Percentiles rank a stretch among this genome's conserved stretches.
Conservation (phyloP, 2,113 vertebrate species). For the Gavialis gangeticus region DNA sequence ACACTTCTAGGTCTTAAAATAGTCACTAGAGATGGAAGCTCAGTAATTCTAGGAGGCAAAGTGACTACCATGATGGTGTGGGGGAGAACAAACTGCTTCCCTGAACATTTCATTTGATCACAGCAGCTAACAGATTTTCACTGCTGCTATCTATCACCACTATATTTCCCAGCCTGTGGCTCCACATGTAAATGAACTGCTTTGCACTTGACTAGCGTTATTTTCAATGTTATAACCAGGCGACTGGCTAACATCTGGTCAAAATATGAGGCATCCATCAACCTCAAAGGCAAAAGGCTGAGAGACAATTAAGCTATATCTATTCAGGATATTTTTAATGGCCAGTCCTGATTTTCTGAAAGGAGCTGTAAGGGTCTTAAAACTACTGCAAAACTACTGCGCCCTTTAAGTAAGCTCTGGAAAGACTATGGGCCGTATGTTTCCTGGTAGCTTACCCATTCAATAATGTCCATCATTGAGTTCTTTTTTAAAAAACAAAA, state of each 20-base stretch:
- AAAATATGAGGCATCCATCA: background rate
- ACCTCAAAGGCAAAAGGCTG: background rate
- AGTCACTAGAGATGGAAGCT: background rate
- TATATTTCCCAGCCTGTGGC: background rate
- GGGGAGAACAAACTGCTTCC: background rate
- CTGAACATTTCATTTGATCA: background rate
- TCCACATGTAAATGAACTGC: background rate
- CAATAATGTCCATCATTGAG: background rate
- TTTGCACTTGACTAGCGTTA: background rate
- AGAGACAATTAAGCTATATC: rapidly evolving
- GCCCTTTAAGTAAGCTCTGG: background rate
- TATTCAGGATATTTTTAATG: background rate
- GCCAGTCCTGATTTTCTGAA: background rate
- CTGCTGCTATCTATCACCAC: background rate
- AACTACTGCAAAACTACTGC: background rate
- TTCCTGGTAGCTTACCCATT: background rate
- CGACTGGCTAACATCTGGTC: background rate
- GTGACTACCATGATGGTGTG: background rate
- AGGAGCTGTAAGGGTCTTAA: background rate
- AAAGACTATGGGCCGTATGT: background rate
- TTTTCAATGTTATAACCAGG: background rate
- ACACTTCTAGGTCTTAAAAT: background rate
- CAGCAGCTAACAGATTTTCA: background rate
- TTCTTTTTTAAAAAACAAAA: background rate
- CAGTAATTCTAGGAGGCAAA: background rate